Conservation (phyloP, 2,888 invertebrate species). For the Andrena bicolor region DNA sequence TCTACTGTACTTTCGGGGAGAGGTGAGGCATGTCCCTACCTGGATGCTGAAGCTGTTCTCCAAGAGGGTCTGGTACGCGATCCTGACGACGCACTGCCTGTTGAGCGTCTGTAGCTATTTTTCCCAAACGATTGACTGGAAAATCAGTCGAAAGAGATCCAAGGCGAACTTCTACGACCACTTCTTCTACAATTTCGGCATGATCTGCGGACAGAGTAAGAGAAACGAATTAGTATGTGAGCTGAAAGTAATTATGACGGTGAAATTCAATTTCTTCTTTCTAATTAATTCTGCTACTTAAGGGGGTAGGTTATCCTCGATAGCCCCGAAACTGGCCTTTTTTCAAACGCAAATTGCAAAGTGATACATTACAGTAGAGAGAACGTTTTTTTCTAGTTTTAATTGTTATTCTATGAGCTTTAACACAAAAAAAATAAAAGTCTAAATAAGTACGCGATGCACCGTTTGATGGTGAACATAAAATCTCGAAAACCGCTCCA, state of each 20-base stretch:
- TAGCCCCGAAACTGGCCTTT: no score
- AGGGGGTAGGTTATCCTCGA: no score
- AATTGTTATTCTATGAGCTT: no score
- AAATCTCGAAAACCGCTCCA: no score
- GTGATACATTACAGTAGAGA: no score
- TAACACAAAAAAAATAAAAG: no score
- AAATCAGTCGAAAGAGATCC: not conserved
- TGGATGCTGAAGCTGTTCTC: conserved; percentile 74
- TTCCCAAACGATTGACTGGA: conserved; percentile 28
- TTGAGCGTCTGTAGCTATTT: conserved; percentile 58
- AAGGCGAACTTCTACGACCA: conserved; percentile 50
- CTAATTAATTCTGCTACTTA: no score
- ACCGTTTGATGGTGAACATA: no score
- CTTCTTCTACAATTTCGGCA: conserved; percentile 69
- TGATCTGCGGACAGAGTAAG: conserved; percentile 69
- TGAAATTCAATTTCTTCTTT: not conserved
- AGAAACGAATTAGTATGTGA: not conserved
- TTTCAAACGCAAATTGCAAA: no score
- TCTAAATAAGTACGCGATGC: no score
- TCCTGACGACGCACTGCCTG: conserved; percentile 47
- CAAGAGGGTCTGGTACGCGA: conserved; percentile 58
- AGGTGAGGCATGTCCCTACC: conserved; percentile 24
- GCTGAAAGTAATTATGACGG: not conserved
- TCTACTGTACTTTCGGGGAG: conserved; percentile 40
- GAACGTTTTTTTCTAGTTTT: no score